These are phyloP conservation scores for Papilio gigon DNA, from an alignment of 2,888 invertebrate species.

Conservation along the genomic window DNA sequence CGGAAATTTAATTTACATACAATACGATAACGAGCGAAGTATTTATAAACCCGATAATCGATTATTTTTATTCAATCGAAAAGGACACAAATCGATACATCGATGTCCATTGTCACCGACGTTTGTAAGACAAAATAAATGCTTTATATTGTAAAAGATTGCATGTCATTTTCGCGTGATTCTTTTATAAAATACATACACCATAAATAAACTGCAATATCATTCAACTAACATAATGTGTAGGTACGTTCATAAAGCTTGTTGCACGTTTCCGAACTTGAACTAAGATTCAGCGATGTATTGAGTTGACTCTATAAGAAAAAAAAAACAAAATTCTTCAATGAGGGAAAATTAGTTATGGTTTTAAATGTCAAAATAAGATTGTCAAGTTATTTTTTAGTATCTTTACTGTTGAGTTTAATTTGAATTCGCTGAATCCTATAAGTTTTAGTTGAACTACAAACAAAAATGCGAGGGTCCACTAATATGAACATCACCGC, in stretches of 20 bases:
- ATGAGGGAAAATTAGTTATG: not conserved
- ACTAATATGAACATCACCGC: constrained; percentile 65
- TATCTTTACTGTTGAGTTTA: constrained; percentile 2
- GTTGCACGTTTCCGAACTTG: constrained; percentile 60
- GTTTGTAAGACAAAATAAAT: constrained; percentile 60
- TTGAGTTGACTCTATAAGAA: constrained; percentile 19
- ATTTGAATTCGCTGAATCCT: constrained; percentile 43
- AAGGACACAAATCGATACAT: constrained; percentile 62
- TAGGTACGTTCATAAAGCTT: constrained; percentile 73
- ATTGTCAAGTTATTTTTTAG: not conserved
- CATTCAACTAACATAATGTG: constrained; percentile 65
- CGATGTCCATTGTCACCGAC: constrained; percentile 46
- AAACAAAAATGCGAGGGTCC: constrained; percentile 65
- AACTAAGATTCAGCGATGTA: constrained; percentile 57
- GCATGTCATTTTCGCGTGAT: constrained; percentile 62
- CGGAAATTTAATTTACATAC: constrained; percentile 65
- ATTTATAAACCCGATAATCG: constrained; percentile 57
- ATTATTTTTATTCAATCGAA: constrained; percentile 63
- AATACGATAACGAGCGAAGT: constrained; percentile 65
- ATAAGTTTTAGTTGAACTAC: constrained; percentile 44
- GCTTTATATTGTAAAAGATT: constrained; percentile 59
- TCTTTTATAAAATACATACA: constrained; percentile 63
- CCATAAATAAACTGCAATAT: constrained; percentile 70
- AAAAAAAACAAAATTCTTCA: not conserved
- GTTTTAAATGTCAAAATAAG: not conserved